Conservation (phyloP, 2,113 vertebrate species). For the Heteronetta atricapilla region DNA sequence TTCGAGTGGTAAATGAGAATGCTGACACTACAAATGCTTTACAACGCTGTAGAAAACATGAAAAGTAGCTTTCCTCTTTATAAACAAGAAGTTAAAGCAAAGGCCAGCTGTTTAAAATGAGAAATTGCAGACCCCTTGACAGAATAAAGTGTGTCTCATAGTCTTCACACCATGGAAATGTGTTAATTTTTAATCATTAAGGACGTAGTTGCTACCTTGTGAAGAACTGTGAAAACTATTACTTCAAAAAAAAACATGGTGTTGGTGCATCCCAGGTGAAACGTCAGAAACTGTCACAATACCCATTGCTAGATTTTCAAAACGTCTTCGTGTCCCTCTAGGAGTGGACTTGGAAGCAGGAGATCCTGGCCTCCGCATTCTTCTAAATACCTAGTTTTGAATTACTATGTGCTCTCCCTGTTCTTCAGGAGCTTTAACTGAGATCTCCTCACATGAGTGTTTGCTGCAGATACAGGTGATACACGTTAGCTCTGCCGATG, state of each 20-base stretch:
- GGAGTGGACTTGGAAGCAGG: not conserved
- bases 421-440: not conserved
- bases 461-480: not conserved
- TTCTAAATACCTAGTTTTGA: not conserved
- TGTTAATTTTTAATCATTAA: not conserved
- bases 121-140: conserved; percentile 1
- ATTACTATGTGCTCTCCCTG: not conserved
- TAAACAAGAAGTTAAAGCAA: conserved; percentile 59
- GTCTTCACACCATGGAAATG: not conserved
- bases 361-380: not conserved
- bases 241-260: not conserved
- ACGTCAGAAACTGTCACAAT: not conserved
- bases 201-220: not conserved
- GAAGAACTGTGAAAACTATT: not conserved
- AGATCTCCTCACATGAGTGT: not conserved
- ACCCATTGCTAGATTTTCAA: not conserved
- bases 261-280: not conserved
- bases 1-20: conserved; percentile 67
- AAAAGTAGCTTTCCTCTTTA: conserved; percentile 52
- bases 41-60: conserved; percentile 58
- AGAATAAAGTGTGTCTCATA: conserved; percentile 6
- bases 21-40: conserved; percentile 54
- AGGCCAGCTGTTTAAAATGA: conserved; percentile 58
- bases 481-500: not conserved
- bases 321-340: not conserved